Conservation (phyloP, 2,888 invertebrate species). For the Synergus gifuensis region DNA sequence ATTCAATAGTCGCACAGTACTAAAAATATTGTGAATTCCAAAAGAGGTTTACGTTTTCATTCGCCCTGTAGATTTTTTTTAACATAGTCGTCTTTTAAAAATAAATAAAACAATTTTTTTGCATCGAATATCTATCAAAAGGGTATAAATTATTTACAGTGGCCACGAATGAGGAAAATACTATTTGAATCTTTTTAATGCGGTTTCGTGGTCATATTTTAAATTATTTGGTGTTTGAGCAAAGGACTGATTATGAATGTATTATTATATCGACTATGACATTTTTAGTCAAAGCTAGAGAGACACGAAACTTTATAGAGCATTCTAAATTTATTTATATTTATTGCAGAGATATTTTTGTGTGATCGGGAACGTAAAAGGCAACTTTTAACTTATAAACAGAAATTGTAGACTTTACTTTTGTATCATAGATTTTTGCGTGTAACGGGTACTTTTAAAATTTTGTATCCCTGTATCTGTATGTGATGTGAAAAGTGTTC, state of each 20-base stretch:
- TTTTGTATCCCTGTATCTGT: neutral
- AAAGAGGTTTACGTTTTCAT: neutral
- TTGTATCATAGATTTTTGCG: neutral
- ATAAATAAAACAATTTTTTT: neutral
- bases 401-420: neutral
- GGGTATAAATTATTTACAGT: neutral
- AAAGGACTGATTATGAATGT: neutral
- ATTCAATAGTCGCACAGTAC: neutral
- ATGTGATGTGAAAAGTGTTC: slow-evolving; percentile 28
- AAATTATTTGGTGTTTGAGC: neutral
- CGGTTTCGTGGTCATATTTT: neutral
- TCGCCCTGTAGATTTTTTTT: neutral
- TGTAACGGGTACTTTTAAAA: slow-evolving; percentile 3
- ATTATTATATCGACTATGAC: neutral
- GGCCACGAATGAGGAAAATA: neutral
- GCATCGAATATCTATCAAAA: neutral
- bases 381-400: neutral
- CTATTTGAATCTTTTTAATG: neutral
- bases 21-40: neutral
- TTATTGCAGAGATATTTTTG: neutral
- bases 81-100: neutral
- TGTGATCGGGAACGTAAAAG: neutral
- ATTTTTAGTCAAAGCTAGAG: neutral
- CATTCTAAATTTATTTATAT: neutral
- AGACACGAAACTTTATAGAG: neutral